Evolutionary conservation across 2,888 invertebrate species (phyloP), one percentile per base, ranked within the genome.

Genomic region (Tortricodes alternella): DNA sequence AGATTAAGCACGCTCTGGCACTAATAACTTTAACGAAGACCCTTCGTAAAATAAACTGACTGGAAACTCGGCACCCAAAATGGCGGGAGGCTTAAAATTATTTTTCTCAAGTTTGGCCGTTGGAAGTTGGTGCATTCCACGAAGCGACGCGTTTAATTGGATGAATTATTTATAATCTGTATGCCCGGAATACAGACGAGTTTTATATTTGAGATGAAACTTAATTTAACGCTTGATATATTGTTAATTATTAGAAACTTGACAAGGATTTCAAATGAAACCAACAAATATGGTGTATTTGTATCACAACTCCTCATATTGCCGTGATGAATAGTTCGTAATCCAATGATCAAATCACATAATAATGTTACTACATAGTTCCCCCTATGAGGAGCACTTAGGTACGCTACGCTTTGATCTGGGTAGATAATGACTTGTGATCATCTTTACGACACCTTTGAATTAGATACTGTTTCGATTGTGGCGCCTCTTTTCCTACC

Each of bases 71-170:
- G 24, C 49, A 15, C 32, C 34, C 50, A 24, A 63, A 65, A 64
- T 62, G 61, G 59, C 59, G 55, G 61, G 59, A 39, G 50, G 44
- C 53, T 59, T 59, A 53, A 62, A 59, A 62, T 63, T 60, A 57
- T 59, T 60, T 59, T 58, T 29, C 55, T 43, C 59, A 55, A 61
- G 62, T 61, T 63, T 56, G 43, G 53, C 44, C 38, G 56, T 53
- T 59, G 51, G 46, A 48, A 46, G 48, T 58, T 53, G 46, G 48
- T 49, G 60, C 58, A 62, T 59, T 62, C 55, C 53, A 56, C 61
- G 48, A 44, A 44, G 48, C 60, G 53, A 51, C 44, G 27, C 50
- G 52, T 53, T 53, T 50, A 58, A 60, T 55, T 61, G 58, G 46
- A 53, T 60, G 50, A 60, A 60, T 58, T 57, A 53, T 60, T 61